Conservation (phyloP, 1,140 invertebrate genomes). For the Formica selysi region DNA sequence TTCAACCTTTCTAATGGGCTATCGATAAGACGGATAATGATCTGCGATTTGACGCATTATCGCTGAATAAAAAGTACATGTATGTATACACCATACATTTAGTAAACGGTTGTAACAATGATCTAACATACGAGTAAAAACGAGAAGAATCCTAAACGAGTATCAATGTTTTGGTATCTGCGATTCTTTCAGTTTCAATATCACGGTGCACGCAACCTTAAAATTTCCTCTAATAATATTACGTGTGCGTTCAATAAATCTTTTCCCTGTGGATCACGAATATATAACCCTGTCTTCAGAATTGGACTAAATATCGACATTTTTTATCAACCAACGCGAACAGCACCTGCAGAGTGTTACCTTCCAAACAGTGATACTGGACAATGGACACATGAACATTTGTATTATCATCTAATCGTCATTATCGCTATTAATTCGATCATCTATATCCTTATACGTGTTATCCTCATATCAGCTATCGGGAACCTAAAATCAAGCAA, state of each 20-base stretch:
- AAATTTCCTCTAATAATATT: conserved; percentile 38
- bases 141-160: conserved; percentile 32
- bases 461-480: conserved; percentile 82
- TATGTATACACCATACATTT: background rate
- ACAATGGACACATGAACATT: conserved; percentile 38
- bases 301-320: conserved; percentile 25
- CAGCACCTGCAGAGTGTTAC: background rate
- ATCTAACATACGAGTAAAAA: conserved; percentile 41
- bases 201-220: background rate
- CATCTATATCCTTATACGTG: conserved; percentile 53
- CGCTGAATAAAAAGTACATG: background rate
- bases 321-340: background rate
- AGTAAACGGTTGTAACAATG: conserved; percentile 26
- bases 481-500: conserved; percentile 76
- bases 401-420: conserved; percentile 47
- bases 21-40: conserved; percentile 19
- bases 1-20: conserved; percentile 4
- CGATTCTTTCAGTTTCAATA: conserved; percentile 40
- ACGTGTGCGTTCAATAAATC: background rate
- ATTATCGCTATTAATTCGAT: conserved; percentile 58
- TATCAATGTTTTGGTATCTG: conserved; percentile 57
- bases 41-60: background rate
- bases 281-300: conserved; percentile 16
- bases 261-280: background rate
- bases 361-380: conserved; percentile 24